These are phyloP conservation scores for Tympanuchus pallidicinctus DNA, from an alignment of 2,113 vertebrate genomes.

Conservation along the genomic window DNA sequence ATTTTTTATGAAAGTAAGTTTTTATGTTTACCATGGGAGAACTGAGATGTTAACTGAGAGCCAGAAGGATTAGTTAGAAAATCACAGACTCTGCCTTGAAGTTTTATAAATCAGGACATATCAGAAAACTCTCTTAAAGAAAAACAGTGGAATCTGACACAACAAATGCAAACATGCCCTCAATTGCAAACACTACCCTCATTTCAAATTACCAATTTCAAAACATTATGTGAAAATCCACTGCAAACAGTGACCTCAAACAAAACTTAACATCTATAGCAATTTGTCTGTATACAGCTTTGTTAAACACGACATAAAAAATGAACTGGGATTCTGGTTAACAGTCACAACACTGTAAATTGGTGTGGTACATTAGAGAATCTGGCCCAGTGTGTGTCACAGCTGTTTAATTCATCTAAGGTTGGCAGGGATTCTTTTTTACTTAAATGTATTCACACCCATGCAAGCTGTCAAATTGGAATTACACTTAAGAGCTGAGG, in stretches of 20 bases:
- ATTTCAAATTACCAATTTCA: neutral
- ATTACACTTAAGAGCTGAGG: neutral
- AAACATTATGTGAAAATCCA: neutral
- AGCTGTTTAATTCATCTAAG: conserved; percentile 57
- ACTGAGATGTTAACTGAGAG: neutral
- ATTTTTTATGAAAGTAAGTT: neutral
- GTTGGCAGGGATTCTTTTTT: conserved; percentile 24
- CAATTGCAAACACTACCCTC: neutral
- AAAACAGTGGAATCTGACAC: neutral
- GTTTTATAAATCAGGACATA: neutral
- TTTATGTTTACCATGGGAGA: neutral
- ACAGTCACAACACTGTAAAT: neutral
- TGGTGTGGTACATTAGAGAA: conserved; percentile 11
- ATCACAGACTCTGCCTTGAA: neutral
- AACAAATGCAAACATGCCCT: neutral
- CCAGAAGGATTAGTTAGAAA: neutral
- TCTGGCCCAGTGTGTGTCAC: conserved; percentile 10
- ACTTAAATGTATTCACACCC: conserved; percentile 38
- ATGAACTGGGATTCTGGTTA: neutral
- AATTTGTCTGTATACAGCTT: neutral
- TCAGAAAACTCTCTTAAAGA: neutral
- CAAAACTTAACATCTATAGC: neutral
- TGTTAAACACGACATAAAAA: neutral
- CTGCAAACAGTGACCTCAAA: neutral
- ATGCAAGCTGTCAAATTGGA: conserved; percentile 63